Base-by-base conservation (phyloP, 30 jellyfish, hydroid and myxozoan genomes). In the Turritopsis dohrnii region DNA sequence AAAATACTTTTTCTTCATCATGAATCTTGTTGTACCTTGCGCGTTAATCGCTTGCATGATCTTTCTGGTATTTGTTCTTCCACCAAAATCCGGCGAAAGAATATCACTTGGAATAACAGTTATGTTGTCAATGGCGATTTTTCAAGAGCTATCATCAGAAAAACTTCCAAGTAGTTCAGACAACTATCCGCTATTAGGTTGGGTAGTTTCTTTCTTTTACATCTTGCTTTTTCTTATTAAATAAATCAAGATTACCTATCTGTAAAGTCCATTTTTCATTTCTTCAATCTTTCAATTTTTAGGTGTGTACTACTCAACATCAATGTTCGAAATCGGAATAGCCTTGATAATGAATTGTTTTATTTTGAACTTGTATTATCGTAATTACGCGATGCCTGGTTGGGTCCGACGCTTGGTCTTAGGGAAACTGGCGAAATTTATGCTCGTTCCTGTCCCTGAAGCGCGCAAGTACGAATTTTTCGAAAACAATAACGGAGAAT, bases 61-160 rank as follows among this genome's bases (percentile, higher is more conserved):
- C 52, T 90, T 90, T 86, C 82, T 90, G 86, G 97, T 90, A 31
- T 90, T 90, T 75, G 82, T 90, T 26, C 93, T 90, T 8, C 97
- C 97, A 81, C 96, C 97, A 66, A 90, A 86, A 83, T 90, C 97
- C 8, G 97, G 97, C n/a, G 97, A 90, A 87, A 74, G 97, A 79
- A 90, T 90, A 90, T 86, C 96, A 60, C 86, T 90, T 22, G 97
- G 97, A 52, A 83, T 90, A 18, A 90, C 97, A 28, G 97, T 90
- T 30, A 82, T 90, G 80, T 85, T 90, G 66, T 90, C 97, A 84
- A 90, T 90, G 97, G 97, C 97, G 53, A 90, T 90, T 52, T 90
- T 90, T 90, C 97, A 90, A 89, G 97, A 90, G 72, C 80, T 90
- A 81, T 90, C 97, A 52, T 90, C 97, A 65, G 97, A 90, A 86